Percentiles rank a stretch among this genome's conserved stretches.
These are phyloP conservation scores for Furcifer pardalis DNA, from an alignment of 2,797 vertebrate species.

Conservation along the genomic window DNA sequence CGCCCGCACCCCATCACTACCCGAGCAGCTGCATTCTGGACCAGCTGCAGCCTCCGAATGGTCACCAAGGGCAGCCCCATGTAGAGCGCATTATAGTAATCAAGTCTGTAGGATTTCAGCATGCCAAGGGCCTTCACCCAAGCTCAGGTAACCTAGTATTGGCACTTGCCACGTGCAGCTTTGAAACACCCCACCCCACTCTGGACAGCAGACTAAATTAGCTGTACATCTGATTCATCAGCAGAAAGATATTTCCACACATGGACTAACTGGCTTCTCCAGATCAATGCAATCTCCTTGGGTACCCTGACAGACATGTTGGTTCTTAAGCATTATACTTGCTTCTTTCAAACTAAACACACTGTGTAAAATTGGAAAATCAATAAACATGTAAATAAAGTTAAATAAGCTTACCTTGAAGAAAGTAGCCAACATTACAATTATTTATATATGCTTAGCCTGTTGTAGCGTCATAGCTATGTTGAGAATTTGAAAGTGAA, in stretches of 20 bases:
- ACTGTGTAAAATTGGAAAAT: neutral
- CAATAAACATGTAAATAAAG: neutral
- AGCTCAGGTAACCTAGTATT: too few species aligned
- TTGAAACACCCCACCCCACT: too few species aligned
- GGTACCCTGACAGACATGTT: neutral
- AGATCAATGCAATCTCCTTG: neutral
- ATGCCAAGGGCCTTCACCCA: neutral
- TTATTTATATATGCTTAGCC: neutral
- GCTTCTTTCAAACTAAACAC: neutral
- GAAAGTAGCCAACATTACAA: neutral
- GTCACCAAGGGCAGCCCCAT: too few species aligned
- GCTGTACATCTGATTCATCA: neutral
- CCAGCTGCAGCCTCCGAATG: too few species aligned
- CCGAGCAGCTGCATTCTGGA: too few species aligned
- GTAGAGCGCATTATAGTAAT: too few species aligned
- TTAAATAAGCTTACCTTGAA: neutral
- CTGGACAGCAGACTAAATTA: neutral
- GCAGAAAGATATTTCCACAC: neutral
- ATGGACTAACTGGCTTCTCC: neutral
- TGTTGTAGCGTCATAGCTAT: neutral
- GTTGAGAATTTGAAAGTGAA: neutral
- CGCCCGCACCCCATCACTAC: too few species aligned
- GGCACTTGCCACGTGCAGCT: too few species aligned
- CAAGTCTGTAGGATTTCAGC: too few species aligned
- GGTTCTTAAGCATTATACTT: neutral